Evolutionary conservation across 1,140 invertebrate species (phyloP), one percentile per base, ranked within the genome.

Genomic region (Anastatus disparis): DNA sequence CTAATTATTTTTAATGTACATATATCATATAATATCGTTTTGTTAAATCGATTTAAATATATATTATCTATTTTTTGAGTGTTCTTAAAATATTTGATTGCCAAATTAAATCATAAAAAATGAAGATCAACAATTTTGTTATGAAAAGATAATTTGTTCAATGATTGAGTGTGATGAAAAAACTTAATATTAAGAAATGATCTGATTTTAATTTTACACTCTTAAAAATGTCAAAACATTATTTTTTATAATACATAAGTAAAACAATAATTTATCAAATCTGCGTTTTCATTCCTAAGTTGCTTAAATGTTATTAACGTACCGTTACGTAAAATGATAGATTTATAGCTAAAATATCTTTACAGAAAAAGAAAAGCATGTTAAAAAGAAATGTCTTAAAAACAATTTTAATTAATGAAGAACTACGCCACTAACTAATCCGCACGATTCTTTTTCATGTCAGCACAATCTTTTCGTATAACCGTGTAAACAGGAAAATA

Each of bases 261-360:
- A 68, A 29, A 68, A 17, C 15, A 68, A 68, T 27, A 53, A 4
- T 69, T 52, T 31, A 17, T 61, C 22, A 53, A 61, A 61, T n/a
- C 53, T 29, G 17, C 56, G 61, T 42, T 52, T 20, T 42, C 35
- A 61, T 26, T 31, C 29, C 52, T 56, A 9, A 63, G 40, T 55
- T 40, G 42, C 58, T 15, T 9, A 1, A 62, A 62, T 62, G 35
- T 53, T 70, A 46, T 44, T 69, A 46, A 10, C 62, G 15, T 70
- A 48, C 55, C 58, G 67, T 52, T 68, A 68, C 40, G 27, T 53
- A 53, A 70, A 62, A 55, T 68, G 17, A 59, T 70, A 63, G 12
- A 63, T 35, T 70, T 70, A 55, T 70, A 56, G 20, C n/a, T 63
- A 55, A 63, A 55, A 44, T 46, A 56, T 31, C 48, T n/a, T n/a